phyloP scores from a whole-genome alignment of 2,888 invertebrate species.

The Cerceris ruficornis region DNA sequence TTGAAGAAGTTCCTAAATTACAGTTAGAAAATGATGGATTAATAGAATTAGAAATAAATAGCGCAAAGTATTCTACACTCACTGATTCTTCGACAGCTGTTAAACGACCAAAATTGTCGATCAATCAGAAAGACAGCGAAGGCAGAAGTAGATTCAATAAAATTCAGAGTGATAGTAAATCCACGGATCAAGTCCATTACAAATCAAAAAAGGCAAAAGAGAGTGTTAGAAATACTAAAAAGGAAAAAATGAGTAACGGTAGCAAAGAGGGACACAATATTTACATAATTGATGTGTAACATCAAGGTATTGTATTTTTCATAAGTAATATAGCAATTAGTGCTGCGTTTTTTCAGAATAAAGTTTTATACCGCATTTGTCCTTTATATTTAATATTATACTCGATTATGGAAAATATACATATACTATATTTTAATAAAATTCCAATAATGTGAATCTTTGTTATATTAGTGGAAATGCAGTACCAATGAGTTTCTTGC shows the following conservation, averaged over 20 bases:
- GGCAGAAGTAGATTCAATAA: not conserved
- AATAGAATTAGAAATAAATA: constrained; percentile 3
- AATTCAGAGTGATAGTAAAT: constrained; percentile 1
- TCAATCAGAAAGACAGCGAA: not conserved
- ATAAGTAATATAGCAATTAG: constrained; percentile 10
- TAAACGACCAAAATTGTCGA: constrained; percentile 11
- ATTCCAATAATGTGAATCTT: not conserved
- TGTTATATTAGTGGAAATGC: constrained; percentile 65
- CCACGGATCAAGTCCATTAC: not conserved
- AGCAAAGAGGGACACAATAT: not conserved
- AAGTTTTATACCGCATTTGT: constrained; percentile 31
- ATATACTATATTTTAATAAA: constrained; percentile 21
- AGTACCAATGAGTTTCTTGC: constrained; percentile 74
- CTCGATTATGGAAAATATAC: not conserved
- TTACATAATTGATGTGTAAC: constrained; percentile 25
- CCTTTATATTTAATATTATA: constrained; percentile 4
- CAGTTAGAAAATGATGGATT: constrained; percentile 1
- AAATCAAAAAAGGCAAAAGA: constrained; percentile 26
- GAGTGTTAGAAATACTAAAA: not conserved
- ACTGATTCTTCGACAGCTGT: not conserved
- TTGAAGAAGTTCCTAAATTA: not conserved
- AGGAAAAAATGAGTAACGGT: not conserved
- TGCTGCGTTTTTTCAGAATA: constrained; percentile 1
- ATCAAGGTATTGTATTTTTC: constrained; percentile 14
- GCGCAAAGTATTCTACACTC: not conserved